A percentile compares a stretch with the other conserved stretches of the same genome.
phyloP scores from a whole-genome alignment of 2,888 invertebrate species.

The Miltochrista miniata region DNA sequence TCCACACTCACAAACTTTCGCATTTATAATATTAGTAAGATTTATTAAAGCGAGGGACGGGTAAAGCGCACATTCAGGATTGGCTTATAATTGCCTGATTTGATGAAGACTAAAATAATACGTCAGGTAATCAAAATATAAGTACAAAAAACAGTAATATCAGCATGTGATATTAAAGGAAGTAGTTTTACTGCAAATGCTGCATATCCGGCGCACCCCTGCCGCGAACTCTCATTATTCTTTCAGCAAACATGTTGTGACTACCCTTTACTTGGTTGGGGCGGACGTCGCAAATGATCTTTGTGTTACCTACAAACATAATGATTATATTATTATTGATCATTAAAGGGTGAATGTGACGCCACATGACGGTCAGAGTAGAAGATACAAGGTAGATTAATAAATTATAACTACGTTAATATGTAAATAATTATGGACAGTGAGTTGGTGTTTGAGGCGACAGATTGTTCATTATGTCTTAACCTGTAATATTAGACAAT shows the following conservation, averaged over 20 bases:
- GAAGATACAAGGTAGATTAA: conserved; percentile 32
- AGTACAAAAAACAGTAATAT: conserved; percentile 1
- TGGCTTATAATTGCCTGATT: not conserved
- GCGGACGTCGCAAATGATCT: conserved; percentile 59
- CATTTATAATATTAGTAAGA: too few relatives aligned
- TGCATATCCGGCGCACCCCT: conserved; percentile 63
- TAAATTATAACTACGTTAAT: conserved; percentile 9
- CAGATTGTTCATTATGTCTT: too few relatives aligned
- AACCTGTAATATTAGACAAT: too few relatives aligned
- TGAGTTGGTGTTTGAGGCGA: not conserved
- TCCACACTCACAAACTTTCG: too few relatives aligned
- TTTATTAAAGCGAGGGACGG: too few relatives aligned
- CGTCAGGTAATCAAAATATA: not conserved
- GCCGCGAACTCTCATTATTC: conserved; percentile 75
- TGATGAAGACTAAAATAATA: not conserved
- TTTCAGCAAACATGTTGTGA: conserved; percentile 81
- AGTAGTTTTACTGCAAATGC: conserved; percentile 73
- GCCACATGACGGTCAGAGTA: conserved; percentile 46
- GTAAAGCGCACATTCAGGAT: too few relatives aligned
- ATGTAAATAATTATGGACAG: conserved; percentile 10
- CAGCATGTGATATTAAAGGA: conserved; percentile 65
- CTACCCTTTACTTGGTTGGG: conserved; percentile 65
- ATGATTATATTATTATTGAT: conserved; percentile 66
- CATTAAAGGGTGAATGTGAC: conserved; percentile 56
- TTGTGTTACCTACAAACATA: conserved; percentile 51